These are phyloP conservation scores for Dyspetes luteomarginatus DNA, from an alignment of 2,888 invertebrate genomes.

Conservation along the genomic window DNA sequence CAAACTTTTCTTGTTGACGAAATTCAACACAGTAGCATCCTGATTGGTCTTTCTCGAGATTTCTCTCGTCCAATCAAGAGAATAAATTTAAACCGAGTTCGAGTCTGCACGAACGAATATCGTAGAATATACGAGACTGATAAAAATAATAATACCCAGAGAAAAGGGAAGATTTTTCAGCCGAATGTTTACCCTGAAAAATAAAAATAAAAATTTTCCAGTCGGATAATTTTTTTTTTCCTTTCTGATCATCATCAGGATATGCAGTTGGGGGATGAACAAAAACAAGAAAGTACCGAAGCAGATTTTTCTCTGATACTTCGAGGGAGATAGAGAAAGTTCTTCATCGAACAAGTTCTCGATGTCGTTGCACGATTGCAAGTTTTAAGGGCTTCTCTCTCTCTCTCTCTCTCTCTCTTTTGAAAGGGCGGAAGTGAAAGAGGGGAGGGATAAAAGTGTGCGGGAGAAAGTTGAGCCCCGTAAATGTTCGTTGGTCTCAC, in stretches of 20 bases:
- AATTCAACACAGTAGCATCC: background rate
- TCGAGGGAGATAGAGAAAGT: constrained; percentile 72
- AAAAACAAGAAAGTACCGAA: constrained; percentile 45
- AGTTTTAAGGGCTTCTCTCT: constrained; percentile 60
- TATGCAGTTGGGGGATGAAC: constrained; percentile 25
- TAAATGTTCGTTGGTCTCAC: constrained; percentile 45
- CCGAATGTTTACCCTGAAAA: background rate
- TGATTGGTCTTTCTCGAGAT: background rate
- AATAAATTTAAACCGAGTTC: background rate
- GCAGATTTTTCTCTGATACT: constrained; percentile 45
- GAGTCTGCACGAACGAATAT: background rate
- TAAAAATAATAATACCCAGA: background rate
- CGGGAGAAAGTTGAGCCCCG: constrained; percentile 57
- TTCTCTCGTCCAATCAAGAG: background rate
- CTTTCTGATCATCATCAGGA: background rate
- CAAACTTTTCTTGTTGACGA: background rate
- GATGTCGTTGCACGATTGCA: constrained; percentile 72
- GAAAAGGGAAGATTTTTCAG: background rate
- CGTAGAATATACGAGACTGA: background rate
- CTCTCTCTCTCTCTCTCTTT: background rate
- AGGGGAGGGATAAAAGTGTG: constrained; percentile 1
- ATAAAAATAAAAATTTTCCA: constrained; percentile 3
- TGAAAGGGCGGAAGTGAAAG: background rate
- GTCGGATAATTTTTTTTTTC: constrained; percentile 4
- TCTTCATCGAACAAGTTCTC: constrained; percentile 73